A percentile compares a stretch with the other conserved stretches of the same genome.
Conservation (phyloP, 2,888 invertebrate species). For the Acanthosepion pharaonis region DNA sequence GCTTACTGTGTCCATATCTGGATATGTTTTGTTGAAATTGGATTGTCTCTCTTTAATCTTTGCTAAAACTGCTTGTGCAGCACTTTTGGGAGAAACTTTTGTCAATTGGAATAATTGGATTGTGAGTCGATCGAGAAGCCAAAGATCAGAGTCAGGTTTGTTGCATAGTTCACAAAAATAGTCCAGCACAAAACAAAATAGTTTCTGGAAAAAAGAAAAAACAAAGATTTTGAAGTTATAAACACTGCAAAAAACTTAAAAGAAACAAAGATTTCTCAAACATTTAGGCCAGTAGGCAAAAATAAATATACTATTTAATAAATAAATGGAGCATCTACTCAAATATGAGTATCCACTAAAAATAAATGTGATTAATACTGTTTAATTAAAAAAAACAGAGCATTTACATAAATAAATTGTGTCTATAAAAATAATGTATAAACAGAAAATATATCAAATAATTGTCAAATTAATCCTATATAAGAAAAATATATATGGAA, state of each 20-base stretch:
- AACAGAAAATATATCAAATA: neutral
- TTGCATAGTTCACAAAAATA: constrained; percentile 82
- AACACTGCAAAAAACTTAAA: neutral
- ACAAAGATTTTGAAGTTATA: neutral
- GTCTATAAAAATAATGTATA: no score
- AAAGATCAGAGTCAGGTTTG: constrained; percentile 69
- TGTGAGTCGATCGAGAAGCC: constrained; percentile 73
- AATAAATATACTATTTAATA: no score
- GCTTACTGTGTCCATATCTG: constrained; percentile 71
- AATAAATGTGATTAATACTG: no score
- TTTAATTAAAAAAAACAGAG: no score
- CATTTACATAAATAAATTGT: no score
- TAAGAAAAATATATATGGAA: no score
- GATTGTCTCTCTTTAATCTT: constrained; percentile 60
- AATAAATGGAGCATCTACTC: no score
- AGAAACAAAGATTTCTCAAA: neutral
- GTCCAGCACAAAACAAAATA: constrained; percentile 86
- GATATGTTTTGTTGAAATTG: constrained; percentile 61
- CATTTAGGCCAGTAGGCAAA: constrained; percentile 59
- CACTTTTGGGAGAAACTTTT: constrained; percentile 82
- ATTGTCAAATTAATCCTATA: no score
- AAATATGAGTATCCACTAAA: no score
- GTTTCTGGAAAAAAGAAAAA: constrained; percentile 70
- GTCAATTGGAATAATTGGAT: constrained; percentile 81
- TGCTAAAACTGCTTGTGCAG: constrained; percentile 78